Conservation (phyloP, 2,888 invertebrate species). For the Coelopa pilipes region DNA sequence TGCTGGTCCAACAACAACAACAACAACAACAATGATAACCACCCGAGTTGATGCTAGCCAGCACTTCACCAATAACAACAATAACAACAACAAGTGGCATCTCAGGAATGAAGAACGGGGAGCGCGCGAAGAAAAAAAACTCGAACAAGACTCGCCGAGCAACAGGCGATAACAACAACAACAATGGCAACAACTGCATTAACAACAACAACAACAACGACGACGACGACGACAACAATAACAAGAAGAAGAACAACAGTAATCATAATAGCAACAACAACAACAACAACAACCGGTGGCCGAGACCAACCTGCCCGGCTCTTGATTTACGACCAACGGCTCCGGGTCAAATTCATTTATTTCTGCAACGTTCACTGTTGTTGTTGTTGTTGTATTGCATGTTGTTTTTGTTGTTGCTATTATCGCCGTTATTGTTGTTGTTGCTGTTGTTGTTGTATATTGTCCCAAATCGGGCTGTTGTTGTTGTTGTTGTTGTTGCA, state of each 20-base stretch:
- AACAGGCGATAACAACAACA: neutral
- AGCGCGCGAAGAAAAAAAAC: neutral
- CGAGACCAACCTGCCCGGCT: neutral
- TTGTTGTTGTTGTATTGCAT: neutral
- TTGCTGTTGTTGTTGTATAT: neutral
- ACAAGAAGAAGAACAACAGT: neutral
- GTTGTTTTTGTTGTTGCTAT: neutral
- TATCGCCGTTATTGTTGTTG: neutral
- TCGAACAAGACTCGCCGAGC: too few relatives aligned
- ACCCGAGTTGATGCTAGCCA: too few relatives aligned
- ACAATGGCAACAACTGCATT: neutral
- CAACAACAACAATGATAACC: too few relatives aligned
- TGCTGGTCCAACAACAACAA: too few relatives aligned
- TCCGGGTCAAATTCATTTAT: conserved; percentile 29
- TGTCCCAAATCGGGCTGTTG: neutral
- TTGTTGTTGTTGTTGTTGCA: neutral
- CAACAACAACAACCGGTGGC: conserved; percentile 11
- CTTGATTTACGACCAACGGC: conserved; percentile 17
- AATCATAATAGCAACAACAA: neutral
- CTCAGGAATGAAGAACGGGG: neutral
- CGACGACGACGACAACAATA: neutral
- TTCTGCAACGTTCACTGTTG: conserved; percentile 20
- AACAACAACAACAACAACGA: too few relatives aligned
- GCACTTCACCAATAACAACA: too few relatives aligned
- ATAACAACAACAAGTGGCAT: too few relatives aligned